A percentile compares a stretch with the other conserved stretches of the same genome.
Conservation (phyloP, 2,888 invertebrate species). For the Atrina japonica region DNA sequence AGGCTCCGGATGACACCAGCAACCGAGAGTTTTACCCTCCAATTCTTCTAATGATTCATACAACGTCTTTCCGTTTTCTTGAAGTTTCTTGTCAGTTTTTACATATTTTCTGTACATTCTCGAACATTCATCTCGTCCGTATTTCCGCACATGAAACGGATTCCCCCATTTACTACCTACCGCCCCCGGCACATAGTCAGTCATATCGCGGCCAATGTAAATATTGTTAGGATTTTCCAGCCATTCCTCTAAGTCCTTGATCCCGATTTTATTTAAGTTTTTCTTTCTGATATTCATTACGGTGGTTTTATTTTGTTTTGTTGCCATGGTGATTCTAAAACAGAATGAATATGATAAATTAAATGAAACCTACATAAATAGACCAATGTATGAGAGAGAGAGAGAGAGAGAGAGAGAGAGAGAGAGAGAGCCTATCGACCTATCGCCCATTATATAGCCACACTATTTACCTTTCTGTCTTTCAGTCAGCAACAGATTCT, state of each 20-base stretch:
- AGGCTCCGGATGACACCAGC: slow-evolving; percentile 59
- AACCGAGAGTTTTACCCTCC: slow-evolving; percentile 55
- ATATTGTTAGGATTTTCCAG: slow-evolving; percentile 46
- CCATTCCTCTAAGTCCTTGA: slow-evolving; percentile 54
- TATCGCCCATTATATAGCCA: too few species aligned
- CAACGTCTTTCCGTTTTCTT: slow-evolving; percentile 49
- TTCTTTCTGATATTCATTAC: slow-evolving; percentile 47
- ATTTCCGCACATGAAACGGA: slow-evolving; percentile 46
- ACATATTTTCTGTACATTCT: slow-evolving; percentile 47
- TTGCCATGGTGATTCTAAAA: neutral
- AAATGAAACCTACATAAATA: too few species aligned
- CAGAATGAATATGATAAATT: too few species aligned
- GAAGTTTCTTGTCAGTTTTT: slow-evolving; percentile 35
- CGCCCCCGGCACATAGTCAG: slow-evolving; percentile 52
- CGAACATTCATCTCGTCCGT: slow-evolving; percentile 38
- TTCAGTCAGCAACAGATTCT: too few species aligned
- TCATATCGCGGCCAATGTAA: slow-evolving; percentile 59
- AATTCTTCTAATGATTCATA: slow-evolving; percentile 52
- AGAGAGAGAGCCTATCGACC: neutral
- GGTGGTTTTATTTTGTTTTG: slow-evolving; percentile 11
- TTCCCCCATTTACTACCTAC: slow-evolving; percentile 58
- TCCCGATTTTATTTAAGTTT: slow-evolving; percentile 44
- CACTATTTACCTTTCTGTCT: too few species aligned
- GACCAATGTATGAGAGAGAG: too few species aligned
- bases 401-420: slow-evolving; percentile 4